Conservation (phyloP, 2,113 vertebrate genomes). For the Silurus glanis region DNA sequence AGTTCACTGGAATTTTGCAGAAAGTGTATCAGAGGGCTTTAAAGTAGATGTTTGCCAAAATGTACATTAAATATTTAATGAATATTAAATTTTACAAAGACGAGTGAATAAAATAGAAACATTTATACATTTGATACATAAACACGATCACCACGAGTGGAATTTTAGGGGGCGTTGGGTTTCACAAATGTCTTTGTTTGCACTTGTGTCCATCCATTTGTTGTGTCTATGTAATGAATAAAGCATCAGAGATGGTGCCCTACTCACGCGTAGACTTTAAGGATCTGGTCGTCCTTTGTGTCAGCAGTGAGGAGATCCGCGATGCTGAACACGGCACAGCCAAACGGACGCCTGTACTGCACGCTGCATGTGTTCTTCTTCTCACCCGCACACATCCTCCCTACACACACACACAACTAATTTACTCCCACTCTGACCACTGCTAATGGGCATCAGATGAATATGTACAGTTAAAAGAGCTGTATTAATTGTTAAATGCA, state of each 20-base stretch:
- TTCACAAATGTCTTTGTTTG: neutral
- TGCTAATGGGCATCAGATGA: neutral
- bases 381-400: conserved; percentile 95
- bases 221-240: neutral
- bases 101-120: neutral
- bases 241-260: neutral
- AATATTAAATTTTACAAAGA: neutral
- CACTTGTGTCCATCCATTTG: neutral
- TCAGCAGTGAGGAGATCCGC: conserved; percentile 92
- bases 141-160: neutral
- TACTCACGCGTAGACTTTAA: conserved; percentile 98
- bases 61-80: neutral
- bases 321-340: conserved; percentile 94
- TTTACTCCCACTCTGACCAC: neutral
- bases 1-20: neutral
- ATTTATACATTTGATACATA: neutral
- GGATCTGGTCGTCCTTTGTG: conserved; percentile 92
- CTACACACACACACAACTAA: conserved; percentile 62
- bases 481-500: neutral
- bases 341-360: conserved; percentile 92
- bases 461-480: neutral
- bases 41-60: neutral
- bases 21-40: neutral
- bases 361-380: conserved; percentile 91
- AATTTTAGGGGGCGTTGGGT: too few species aligned